Base-by-base conservation (phyloP, 2,797 vertebrate species). In the Channallabes apus region DNA sequence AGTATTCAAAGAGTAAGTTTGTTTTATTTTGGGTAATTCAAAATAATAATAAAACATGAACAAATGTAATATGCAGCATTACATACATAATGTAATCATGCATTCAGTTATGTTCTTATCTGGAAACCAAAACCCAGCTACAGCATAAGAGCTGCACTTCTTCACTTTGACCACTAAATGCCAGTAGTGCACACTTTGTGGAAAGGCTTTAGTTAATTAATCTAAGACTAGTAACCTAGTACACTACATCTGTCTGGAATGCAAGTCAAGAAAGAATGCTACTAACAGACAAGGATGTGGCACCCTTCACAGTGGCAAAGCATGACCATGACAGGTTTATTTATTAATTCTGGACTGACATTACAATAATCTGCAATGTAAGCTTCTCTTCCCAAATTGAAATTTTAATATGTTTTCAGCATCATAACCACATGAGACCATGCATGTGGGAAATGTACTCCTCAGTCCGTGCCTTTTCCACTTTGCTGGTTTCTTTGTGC, bases 381-480 rank as follows among this genome's bases (percentile, higher is more conserved):
- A 14, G 29, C 20, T 38, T 61, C 6, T 38, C 32, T 41, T 62
- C 35, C 8, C 35, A 41, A 17, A 38, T 11, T 62, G 59, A 62
- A 46, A 79, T 68, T 24, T 41, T 35, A 17, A 6, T 15, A 32
- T 62, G 24, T 46, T 62, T 62, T 46, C 8, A 58, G 20, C 64
- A 62, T 92, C 89, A 96, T 72, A 96, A 87, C 95, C 95, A 96
- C 46, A 96, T 88, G 0, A 96, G 90, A 20, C 95, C 95, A 75
- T 90, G 90, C 95, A 96, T 96, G 64, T 95, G 94, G 80, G 94
- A 91, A 82, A 96, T 86, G 65, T 95, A 95, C 71, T 95, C 93
- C 35, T 95, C 93, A 2, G 90, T 90, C 86, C 82, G 92, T 1
- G 86, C 88, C 89, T 89, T 94, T 54, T 87, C 88, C 6, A 20